Evolutionary conservation across 2,113 vertebrate species (phyloP).

Genomic region (Podiceps cristatus): DNA sequence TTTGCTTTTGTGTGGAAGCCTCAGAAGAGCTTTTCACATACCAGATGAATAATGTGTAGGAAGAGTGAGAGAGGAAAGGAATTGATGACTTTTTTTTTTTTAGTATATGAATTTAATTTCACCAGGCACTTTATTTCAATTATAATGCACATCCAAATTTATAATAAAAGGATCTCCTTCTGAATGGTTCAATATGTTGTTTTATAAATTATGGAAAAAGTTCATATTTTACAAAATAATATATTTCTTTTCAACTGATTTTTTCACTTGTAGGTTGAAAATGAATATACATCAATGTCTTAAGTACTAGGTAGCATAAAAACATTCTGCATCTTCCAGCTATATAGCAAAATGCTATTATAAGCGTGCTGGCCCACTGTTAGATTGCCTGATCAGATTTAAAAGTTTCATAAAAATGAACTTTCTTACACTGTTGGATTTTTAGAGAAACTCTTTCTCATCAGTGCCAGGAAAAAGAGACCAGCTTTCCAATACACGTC

Average conservation of each 20-base stretch:
- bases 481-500: not conserved
- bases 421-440: not conserved
- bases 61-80: constrained; percentile 46
- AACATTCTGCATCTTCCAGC: not conserved
- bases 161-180: not conserved
- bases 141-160: not conserved
- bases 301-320: not conserved
- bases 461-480: not conserved
- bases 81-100: constrained; percentile 19
- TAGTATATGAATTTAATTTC: constrained; percentile 38
- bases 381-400: not conserved
- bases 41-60: constrained; percentile 61
- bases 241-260: not conserved
- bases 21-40: constrained; percentile 49
- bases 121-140: constrained; percentile 12
- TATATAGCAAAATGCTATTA: not conserved
- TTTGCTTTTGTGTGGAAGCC: constrained; percentile 45
- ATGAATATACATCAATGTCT: not conserved
- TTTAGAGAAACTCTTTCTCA: not conserved
- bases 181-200: not conserved
- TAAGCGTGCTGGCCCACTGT: not conserved
- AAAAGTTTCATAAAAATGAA: not conserved
- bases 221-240: not conserved
- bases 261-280: not conserved
- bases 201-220: not conserved